Conservation (phyloP, 2,888 invertebrate genomes). For the Anthophora plumipes region DNA sequence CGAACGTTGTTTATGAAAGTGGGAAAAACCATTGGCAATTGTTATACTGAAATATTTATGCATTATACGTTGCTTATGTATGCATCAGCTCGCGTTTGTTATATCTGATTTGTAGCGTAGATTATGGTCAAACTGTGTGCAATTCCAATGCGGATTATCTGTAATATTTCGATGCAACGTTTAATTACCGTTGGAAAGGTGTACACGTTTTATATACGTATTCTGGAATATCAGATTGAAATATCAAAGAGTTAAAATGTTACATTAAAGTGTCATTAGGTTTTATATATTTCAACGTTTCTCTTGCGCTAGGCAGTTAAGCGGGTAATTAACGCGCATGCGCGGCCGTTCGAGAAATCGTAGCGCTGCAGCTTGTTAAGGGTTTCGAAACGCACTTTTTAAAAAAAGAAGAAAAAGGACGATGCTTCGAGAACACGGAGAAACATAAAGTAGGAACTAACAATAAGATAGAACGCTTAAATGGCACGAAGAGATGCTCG, state of each 20-base stretch:
- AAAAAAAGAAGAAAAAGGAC: too few species aligned
- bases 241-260: too few species aligned
- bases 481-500: neutral
- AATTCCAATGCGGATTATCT: neutral
- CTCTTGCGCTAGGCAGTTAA: neutral
- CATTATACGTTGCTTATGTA: neutral
- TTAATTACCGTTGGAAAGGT: neutral
- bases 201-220: neutral
- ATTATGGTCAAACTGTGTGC: neutral
- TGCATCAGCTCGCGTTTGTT: neutral
- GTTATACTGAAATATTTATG: slow-evolving; percentile 8
- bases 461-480: neutral
- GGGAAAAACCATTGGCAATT: neutral
- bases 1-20: neutral
- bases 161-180: neutral
- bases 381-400: neutral
- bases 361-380: neutral
- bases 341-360: neutral
- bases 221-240: neutral
- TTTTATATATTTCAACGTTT: neutral
- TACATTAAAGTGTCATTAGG: too few species aligned
- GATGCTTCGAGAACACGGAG: neutral
- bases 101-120: neutral
- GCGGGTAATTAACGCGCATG: neutral
- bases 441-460: neutral